These are phyloP conservation scores for Pseudomyrmex gracilis DNA, from an alignment of 1,140 invertebrate species.

Conservation along the genomic window DNA sequence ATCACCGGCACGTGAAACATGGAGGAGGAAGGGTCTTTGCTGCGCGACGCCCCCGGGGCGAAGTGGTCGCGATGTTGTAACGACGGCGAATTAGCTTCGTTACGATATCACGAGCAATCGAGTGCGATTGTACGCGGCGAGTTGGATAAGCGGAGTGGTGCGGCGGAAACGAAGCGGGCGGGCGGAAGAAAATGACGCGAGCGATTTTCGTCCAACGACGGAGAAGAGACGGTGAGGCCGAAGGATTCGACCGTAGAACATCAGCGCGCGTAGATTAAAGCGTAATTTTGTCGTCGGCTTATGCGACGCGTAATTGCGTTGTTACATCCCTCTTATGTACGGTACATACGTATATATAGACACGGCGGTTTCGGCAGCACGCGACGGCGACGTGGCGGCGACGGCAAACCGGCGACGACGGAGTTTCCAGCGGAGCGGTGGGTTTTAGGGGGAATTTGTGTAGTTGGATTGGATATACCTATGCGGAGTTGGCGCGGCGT, in stretches of 20 bases:
- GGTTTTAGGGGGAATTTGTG: conserved; percentile 81
- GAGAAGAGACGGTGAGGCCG: conserved; percentile 4
- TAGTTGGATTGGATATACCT: conserved; percentile 80
- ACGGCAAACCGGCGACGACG: conserved; percentile 37
- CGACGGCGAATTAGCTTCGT: conserved; percentile 76
- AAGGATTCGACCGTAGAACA: conserved; percentile 50
- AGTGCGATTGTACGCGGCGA: conserved; percentile 53
- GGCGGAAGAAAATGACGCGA: conserved; percentile 40
- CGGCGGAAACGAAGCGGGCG: neutral
- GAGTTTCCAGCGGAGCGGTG: conserved; percentile 51
- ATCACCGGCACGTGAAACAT: conserved; percentile 41
- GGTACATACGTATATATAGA: conserved; percentile 68
- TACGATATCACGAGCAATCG: conserved; percentile 66
- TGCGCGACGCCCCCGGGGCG: conserved; percentile 46
- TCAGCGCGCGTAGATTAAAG: conserved; percentile 78
- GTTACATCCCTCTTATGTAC: conserved; percentile 81
- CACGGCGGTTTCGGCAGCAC: conserved; percentile 39
- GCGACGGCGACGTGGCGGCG: conserved; percentile 42
- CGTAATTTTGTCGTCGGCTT: conserved; percentile 83
- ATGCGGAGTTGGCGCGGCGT: conserved; percentile 64
- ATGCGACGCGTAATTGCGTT: conserved; percentile 84
- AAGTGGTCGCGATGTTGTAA: conserved; percentile 63
- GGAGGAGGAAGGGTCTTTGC: conserved; percentile 31
- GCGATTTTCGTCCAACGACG: neutral
- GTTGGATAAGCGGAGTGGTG: conserved; percentile 28